These are phyloP conservation scores for Leucoraja erinaceus DNA, from an alignment of 2,113 vertebrate species.

Conservation along the genomic window DNA sequence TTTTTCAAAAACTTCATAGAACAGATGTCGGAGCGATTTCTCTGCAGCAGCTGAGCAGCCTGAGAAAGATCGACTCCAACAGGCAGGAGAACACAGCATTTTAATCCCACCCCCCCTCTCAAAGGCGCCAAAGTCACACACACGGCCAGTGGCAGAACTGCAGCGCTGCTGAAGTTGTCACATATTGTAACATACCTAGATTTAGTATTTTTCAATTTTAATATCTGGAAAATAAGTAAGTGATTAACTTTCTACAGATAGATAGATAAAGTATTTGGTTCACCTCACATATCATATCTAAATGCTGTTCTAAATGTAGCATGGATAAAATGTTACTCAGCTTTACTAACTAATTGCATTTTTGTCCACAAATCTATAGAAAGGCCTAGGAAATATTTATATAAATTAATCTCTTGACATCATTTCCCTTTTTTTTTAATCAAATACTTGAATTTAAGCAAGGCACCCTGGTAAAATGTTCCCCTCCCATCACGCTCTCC, in stretches of 20 bases:
- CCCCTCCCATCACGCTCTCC: background rate
- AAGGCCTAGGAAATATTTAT: background rate
- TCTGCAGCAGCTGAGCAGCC: too few species aligned
- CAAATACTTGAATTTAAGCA: background rate
- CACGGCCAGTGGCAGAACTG: too few species aligned
- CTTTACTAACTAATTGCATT: background rate
- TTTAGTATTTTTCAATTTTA: background rate
- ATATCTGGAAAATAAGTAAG: background rate
- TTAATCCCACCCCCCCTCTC: too few species aligned
- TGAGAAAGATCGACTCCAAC: too few species aligned
- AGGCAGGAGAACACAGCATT: too few species aligned
- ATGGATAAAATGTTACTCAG: background rate
- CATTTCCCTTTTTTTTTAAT: background rate
- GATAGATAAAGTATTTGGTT: background rate
- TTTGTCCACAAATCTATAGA: background rate
- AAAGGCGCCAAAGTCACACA: too few species aligned
- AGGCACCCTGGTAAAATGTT: background rate
- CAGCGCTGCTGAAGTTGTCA: too few species aligned
- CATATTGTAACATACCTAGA: too few species aligned
- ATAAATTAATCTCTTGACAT: background rate
- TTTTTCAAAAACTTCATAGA: too few species aligned
- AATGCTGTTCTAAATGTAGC: background rate
- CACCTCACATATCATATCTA: background rate
- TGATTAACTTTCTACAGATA: background rate
- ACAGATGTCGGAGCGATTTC: too few species aligned